Base-by-base conservation (phyloP, 2,797 vertebrate species). In the Erpetoichthys calabaricus region DNA sequence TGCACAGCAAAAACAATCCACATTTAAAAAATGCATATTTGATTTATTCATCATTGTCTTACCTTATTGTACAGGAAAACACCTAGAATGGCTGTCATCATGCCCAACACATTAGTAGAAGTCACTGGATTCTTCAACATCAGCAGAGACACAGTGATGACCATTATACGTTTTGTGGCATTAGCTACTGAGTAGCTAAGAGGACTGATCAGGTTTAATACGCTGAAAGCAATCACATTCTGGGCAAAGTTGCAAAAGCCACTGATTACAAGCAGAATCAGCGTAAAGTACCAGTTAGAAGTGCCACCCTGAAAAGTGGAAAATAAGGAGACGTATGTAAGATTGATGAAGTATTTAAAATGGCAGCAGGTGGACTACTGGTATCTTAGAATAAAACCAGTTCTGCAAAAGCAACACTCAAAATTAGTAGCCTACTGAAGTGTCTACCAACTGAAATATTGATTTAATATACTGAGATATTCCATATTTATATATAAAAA, bases 11-110 rank as follows among this genome's bases (percentile, higher is more conserved):
- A 25, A 25, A 25, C 25, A 25, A 25, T 25, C 25, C 25, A 25
- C 25, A 25, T 25, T 25, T 25, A 25, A 25, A 25, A 25, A 25
- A 25, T 25, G 25, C 25, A 25, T 25, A 25, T 25, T 25, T 25
- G 25, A 25, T 25, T 25, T 25, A 25, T 25, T 25, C 25, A 25
- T 25, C n/a, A n/a, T 41, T 10, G 45, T 8, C 79, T 74, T 42
- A 92, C 96, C 90, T 98, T 98, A 75, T 99, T 99, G 67, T 99
- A 99, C 3, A 97, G 73, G 74, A 99, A 97, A 64, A 99, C 96
- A 0, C 96, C 96, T 0, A 98, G 70, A 53, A 99, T 97, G 57
- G 96, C 96, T 0, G 93, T 95, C 89, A 98, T 85, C 96, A 99
- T 99, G 54, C 96, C 96, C 52, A 97, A 64, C 42, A 99, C 80